A percentile compares a stretch with the other conserved stretches of the same genome.
Evolutionary conservation across 2,113 vertebrate genomes (phyloP).

Genomic region (Hystrix brachyura): DNA sequence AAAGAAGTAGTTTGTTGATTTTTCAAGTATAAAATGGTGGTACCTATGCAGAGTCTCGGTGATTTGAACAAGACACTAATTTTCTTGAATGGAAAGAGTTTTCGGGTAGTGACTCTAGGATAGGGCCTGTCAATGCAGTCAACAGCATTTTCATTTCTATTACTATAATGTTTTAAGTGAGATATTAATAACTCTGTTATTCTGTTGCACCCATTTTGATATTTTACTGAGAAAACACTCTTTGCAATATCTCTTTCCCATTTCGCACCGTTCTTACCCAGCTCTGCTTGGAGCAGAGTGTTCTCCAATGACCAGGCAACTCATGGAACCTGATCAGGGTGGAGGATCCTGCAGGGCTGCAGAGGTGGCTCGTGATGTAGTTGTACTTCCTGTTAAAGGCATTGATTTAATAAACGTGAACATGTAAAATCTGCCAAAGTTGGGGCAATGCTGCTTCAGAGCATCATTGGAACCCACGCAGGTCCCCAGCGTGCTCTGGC

Average conservation of each 20-base stretch:
- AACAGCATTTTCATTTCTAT: slow-evolving; percentile 22
- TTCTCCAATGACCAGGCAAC: slow-evolving; percentile 15
- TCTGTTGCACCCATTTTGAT: background rate
- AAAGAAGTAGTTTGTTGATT: slow-evolving; percentile 48
- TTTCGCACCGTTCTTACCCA: background rate
- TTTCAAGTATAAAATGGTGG: background rate
- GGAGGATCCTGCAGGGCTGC: background rate
- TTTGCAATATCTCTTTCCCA: background rate
- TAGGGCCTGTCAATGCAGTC: background rate
- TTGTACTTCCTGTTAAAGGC: slow-evolving; percentile 27
- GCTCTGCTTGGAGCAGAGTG: background rate
- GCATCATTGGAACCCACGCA: background rate
- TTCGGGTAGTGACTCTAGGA: background rate
- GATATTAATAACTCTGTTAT: slow-evolving; percentile 8
- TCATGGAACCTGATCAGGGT: background rate
- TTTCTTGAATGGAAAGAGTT: slow-evolving; percentile 34
- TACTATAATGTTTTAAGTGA: slow-evolving; percentile 35
- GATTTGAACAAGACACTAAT: slow-evolving; percentile 9
- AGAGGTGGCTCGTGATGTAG: background rate
- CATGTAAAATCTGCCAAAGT: background rate
- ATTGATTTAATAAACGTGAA: background rate
- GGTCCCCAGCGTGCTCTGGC: background rate
- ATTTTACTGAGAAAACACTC: slow-evolving; percentile 37
- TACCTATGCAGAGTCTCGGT: background rate
- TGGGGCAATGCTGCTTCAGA: background rate